These are phyloP conservation scores for Hemicordylus capensis DNA, from an alignment of 2,113 vertebrate genomes.

Conservation along the genomic window DNA sequence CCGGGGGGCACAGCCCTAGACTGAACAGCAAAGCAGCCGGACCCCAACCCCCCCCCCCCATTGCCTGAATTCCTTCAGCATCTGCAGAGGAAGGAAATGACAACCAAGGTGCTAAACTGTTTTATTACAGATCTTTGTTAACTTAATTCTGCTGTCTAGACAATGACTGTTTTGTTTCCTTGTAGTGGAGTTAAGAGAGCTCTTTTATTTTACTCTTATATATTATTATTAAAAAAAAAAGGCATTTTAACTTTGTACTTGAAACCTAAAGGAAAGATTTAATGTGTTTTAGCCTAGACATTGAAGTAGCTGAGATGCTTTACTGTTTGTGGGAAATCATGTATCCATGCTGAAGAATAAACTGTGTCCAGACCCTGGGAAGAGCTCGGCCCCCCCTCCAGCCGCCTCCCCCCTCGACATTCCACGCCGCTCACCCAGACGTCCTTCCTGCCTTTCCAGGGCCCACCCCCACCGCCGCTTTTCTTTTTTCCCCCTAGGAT, in stretches of 20 bases:
- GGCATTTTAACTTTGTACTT: slow-evolving; percentile 99
- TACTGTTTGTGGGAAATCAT: slow-evolving; percentile 91
- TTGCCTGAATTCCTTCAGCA: slow-evolving; percentile 78
- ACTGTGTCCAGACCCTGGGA: slow-evolving; percentile 79
- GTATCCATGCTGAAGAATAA: slow-evolving; percentile 88
- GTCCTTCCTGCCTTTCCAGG: not conserved
- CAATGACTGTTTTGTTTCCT: slow-evolving; percentile 94
- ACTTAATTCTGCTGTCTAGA: slow-evolving; percentile 95
- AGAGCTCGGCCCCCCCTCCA: slow-evolving; percentile 84
- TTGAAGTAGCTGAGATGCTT: slow-evolving; percentile 96
- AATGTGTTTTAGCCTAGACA: slow-evolving; percentile 98
- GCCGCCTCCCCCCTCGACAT: slow-evolving; percentile 84
- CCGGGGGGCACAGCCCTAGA: slow-evolving; percentile 88
- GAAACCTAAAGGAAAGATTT: slow-evolving; percentile 92
- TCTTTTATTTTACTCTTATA: slow-evolving; percentile 98
- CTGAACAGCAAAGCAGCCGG: slow-evolving; percentile 54
- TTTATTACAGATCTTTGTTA: slow-evolving; percentile 94
- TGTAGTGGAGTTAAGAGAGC: slow-evolving; percentile 91
- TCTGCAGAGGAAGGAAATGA: slow-evolving; percentile 85
- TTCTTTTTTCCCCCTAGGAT: slow-evolving; percentile 1
- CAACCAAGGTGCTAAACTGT: slow-evolving; percentile 97
- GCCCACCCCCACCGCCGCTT: slow-evolving; percentile 28
- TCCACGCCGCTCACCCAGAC: slow-evolving; percentile 78
- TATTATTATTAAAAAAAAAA: slow-evolving; percentile 92
- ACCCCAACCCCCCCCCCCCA: not conserved